Conservation (phyloP, 2,113 vertebrate species). For the Eublepharis macularius region DNA sequence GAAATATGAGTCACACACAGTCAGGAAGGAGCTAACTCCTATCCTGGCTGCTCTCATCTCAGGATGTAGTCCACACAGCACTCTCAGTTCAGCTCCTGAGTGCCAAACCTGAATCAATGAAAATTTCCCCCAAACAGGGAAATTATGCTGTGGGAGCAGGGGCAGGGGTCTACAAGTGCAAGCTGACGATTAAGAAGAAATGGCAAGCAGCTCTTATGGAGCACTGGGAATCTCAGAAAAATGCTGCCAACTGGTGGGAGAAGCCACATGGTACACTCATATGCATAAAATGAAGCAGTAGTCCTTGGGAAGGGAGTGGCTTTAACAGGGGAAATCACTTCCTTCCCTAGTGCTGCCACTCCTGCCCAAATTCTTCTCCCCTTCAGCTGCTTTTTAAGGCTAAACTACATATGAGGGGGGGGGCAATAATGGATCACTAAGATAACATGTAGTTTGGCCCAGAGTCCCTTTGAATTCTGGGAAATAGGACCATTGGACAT, state of each 20-base stretch:
- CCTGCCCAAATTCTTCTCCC: too few relatives aligned
- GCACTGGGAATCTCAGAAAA: background rate
- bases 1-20: conserved; percentile 3
- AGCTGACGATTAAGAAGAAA: background rate
- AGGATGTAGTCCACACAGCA: background rate
- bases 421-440: too few relatives aligned
- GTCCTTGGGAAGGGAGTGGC: background rate
- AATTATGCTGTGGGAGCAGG: background rate
- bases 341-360: background rate
- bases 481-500: too few relatives aligned
- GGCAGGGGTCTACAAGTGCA: background rate
- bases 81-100: background rate
- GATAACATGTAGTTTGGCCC: too few relatives aligned
- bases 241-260: background rate
- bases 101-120: background rate
- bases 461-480: background rate
- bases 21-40: background rate
- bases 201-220: background rate
- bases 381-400: too few relatives aligned
- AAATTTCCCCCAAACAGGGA: background rate
- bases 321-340: background rate
- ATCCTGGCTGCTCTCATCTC: background rate
- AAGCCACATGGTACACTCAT: background rate
- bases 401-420: too few relatives aligned
- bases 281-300: background rate